Percentiles rank a stretch among this genome's conserved stretches.
phyloP scores from a whole-genome alignment of 2,797 vertebrate genomes.

The Toxotes lorentzi region DNA sequence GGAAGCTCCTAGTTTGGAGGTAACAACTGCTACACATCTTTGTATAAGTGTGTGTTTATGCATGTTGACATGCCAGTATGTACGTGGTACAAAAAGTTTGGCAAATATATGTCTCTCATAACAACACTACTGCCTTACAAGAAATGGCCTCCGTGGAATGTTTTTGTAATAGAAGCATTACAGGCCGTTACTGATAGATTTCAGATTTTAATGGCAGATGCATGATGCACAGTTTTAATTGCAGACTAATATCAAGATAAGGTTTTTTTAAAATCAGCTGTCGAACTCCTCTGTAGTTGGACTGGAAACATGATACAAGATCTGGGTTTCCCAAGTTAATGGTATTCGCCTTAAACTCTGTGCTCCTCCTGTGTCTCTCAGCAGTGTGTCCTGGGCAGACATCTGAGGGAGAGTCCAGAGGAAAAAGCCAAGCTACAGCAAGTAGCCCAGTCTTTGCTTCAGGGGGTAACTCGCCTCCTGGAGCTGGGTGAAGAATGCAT shows the following conservation, averaged over 20 bases:
- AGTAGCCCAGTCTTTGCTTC: conserved; percentile 83
- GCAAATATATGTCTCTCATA: neutral
- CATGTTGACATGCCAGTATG: neutral
- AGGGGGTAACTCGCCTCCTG: conserved; percentile 84
- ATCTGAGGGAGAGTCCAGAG: conserved; percentile 80
- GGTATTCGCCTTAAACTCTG: conserved; percentile 32
- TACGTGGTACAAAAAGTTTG: neutral
- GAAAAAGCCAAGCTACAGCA: conserved; percentile 78
- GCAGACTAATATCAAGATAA: neutral
- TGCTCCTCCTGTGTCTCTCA: conserved; percentile 42
- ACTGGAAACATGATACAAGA: neutral
- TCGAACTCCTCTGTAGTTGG: neutral
- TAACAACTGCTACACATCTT: conserved; percentile 42
- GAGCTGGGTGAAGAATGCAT: conserved; percentile 86
- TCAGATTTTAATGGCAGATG: neutral
- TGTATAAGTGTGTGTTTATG: neutral
- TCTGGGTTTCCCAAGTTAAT: conserved; percentile 28
- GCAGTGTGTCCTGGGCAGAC: conserved; percentile 67
- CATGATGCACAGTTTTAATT: neutral
- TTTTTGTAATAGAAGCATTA: neutral
- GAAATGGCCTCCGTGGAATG: neutral
- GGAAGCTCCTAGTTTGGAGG: conserved; percentile 67
- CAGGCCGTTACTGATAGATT: neutral
- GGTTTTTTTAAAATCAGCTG: neutral
- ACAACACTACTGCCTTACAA: too few relatives aligned